These are phyloP conservation scores for Patella caerulea DNA, from an alignment of 2,888 invertebrate species.

Conservation along the genomic window DNA sequence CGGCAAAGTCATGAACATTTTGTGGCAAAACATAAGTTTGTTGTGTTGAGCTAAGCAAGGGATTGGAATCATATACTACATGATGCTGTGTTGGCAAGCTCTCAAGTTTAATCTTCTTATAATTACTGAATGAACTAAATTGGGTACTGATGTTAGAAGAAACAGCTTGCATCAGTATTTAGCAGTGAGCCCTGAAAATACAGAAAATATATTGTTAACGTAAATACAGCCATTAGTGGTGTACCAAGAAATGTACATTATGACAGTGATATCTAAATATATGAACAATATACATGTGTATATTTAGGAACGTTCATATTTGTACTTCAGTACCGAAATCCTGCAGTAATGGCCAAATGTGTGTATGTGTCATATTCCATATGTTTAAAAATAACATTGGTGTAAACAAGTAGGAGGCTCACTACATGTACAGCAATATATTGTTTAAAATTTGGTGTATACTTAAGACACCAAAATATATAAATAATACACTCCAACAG, in stretches of 20 bases:
- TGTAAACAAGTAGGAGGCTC: too few relatives aligned
- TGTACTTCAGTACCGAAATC: too few relatives aligned
- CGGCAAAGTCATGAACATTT: constrained; percentile 25
- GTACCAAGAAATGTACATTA: neutral
- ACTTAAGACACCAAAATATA: too few relatives aligned
- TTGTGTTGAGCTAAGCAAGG: constrained; percentile 20
- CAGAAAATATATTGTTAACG: constrained; percentile 13
- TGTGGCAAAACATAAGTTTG: constrained; percentile 35
- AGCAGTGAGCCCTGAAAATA: constrained; percentile 38
- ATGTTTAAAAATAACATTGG: too few relatives aligned
- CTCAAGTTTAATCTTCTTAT: constrained; percentile 65
- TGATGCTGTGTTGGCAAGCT: constrained; percentile 49
- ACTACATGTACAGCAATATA: too few relatives aligned
- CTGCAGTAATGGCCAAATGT: too few relatives aligned
- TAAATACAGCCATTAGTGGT: neutral
- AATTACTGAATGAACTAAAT: constrained; percentile 60
- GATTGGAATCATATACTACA: constrained; percentile 51
- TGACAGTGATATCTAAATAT: neutral
- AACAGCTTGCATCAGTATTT: constrained; percentile 65
- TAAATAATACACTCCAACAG: too few relatives aligned
- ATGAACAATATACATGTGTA: neutral
- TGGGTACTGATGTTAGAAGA: constrained; percentile 52
- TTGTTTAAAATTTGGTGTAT: too few relatives aligned
- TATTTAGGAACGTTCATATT: neutral
- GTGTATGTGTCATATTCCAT: too few relatives aligned